Evolutionary conservation across 2,888 invertebrate species (phyloP).

Genomic region (Conchocele bisecta): DNA sequence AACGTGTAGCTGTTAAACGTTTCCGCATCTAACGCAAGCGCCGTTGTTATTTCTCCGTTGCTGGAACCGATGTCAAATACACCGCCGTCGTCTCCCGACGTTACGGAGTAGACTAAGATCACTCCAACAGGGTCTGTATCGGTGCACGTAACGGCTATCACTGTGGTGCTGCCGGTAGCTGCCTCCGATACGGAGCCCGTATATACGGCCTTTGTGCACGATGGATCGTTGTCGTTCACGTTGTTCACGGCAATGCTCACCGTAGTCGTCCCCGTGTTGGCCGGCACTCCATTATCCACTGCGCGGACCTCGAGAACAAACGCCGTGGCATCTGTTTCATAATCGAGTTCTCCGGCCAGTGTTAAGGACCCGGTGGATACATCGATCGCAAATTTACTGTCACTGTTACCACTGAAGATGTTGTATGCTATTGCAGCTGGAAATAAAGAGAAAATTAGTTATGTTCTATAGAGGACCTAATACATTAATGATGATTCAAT

Average conservation of each 20-base stretch:
- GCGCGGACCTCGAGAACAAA: constrained; percentile 57
- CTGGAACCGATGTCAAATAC: constrained; percentile 45
- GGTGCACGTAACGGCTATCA: constrained; percentile 57
- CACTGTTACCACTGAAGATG: constrained; percentile 57
- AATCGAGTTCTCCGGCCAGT: constrained; percentile 63
- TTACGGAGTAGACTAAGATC: constrained; percentile 48
- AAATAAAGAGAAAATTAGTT: not conserved
- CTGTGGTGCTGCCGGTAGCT: constrained; percentile 41
- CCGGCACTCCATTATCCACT: constrained; percentile 57
- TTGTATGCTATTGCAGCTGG: constrained; percentile 35
- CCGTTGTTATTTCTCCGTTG: constrained; percentile 57
- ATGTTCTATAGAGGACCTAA: not conserved
- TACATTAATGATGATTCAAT: not conserved
- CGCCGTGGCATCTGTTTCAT: constrained; percentile 59
- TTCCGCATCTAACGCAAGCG: constrained; percentile 66
- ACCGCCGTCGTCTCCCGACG: constrained; percentile 55
- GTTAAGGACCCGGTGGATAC: constrained; percentile 63
- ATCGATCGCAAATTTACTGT: constrained; percentile 62
- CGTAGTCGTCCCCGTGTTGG: constrained; percentile 87
- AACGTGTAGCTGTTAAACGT: constrained; percentile 54
- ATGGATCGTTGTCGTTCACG: constrained; percentile 87
- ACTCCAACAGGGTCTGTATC: constrained; percentile 65
- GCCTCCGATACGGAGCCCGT: constrained; percentile 61
- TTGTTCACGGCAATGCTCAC: constrained; percentile 94
- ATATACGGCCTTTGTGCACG: constrained; percentile 53